Percentiles rank a stretch among this genome's conserved stretches.
These are phyloP conservation scores for Gymnobelideus leadbeateri DNA, from an alignment of 2,113 vertebrate species.

Conservation along the genomic window DNA sequence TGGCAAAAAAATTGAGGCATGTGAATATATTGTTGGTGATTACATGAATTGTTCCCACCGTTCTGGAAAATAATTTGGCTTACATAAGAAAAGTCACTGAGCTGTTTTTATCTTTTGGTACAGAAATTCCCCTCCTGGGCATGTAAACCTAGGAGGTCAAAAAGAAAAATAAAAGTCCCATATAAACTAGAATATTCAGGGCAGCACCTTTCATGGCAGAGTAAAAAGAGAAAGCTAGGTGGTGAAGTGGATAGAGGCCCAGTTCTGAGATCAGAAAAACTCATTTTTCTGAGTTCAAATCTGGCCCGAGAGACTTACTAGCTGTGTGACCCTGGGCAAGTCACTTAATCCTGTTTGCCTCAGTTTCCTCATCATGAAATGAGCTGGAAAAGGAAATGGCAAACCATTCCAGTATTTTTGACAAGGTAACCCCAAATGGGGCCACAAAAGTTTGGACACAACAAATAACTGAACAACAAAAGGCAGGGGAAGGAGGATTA, in stretches of 20 bases:
- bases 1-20: slow-evolving; percentile 35
- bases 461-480: not conserved
- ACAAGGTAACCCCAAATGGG: not conserved
- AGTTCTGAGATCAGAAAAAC: not conserved
- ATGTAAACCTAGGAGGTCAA: not conserved
- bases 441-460: not conserved
- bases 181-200: not conserved
- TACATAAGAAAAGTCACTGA: not conserved
- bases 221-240: not conserved
- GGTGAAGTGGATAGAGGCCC: not conserved
- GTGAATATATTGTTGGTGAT: not conserved
- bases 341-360: not conserved
- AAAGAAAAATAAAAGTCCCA: not conserved
- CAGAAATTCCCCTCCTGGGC: not conserved
- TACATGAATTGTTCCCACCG: not conserved
- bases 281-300: not conserved
- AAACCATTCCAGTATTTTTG: not conserved
- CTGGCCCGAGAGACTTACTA: not conserved
- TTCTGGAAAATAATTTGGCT: not conserved
- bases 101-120: not conserved
- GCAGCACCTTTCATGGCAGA: not conserved
- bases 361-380: not conserved
- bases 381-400: not conserved
- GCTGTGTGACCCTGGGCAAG: not conserved
- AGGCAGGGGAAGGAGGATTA: no score